Percentiles rank a stretch among this genome's conserved stretches.
Evolutionary conservation across 2,113 vertebrate genomes (phyloP).

Genomic region (Scopus umbretta): DNA sequence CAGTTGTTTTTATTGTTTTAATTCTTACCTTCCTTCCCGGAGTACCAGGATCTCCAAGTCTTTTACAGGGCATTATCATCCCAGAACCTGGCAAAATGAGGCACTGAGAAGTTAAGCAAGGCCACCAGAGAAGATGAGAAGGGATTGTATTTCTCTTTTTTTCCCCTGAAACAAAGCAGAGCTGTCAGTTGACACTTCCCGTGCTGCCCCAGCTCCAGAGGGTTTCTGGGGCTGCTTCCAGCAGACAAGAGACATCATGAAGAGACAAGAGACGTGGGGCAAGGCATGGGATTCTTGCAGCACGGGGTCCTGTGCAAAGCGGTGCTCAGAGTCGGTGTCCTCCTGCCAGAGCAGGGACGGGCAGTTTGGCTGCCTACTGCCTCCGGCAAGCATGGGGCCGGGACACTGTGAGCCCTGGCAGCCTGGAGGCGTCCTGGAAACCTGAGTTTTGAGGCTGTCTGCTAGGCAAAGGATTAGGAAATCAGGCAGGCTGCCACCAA

Average conservation of each 20-base stretch:
- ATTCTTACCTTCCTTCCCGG: not conserved
- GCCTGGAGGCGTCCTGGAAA: not conserved
- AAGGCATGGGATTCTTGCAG: conserved; percentile 11
- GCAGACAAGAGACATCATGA: conserved; percentile 12
- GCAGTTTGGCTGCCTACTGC: not conserved
- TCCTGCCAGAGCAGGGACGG: not conserved
- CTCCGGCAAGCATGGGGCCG: rapidly evolving
- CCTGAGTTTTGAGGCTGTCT: not conserved
- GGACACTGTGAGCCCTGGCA: not conserved
- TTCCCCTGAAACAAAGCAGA: conserved; percentile 60
- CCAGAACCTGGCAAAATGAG: conserved; percentile 24
- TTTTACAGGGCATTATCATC: not conserved
- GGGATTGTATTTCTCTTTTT: conserved; percentile 49
- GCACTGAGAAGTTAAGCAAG: not conserved
- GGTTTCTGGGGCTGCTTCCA: conserved; percentile 32
- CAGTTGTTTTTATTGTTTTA: not conserved
- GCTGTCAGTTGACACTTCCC: conserved; percentile 56
- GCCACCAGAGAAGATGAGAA: conserved; percentile 62
- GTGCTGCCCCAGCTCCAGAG: conserved; percentile 9
- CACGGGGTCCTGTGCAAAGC: not conserved
- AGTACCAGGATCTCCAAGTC: not conserved
- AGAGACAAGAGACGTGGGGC: not conserved
- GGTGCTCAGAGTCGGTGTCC: not conserved
- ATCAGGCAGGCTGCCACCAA: conserved; percentile 6
- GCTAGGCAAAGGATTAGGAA: conserved; percentile 13